A percentile compares a stretch with the other conserved stretches of the same genome.
phyloP scores from a whole-genome alignment of 1,140 invertebrate species.

The Diorhabda elongata region DNA sequence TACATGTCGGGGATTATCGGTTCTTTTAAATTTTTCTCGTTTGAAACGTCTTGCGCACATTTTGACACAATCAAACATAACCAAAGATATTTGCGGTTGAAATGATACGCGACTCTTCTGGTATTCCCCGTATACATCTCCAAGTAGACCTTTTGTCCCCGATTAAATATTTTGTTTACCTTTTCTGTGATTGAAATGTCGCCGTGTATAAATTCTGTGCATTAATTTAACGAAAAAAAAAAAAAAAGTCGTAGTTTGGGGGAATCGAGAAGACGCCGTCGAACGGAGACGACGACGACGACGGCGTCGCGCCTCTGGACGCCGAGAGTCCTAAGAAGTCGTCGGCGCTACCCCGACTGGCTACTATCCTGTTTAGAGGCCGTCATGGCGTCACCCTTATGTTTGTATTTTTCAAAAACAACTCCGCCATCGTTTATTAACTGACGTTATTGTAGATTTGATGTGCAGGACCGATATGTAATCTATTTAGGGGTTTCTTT shows the following conservation, averaged over 20 bases:
- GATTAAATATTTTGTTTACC: neutral
- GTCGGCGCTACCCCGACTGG: constrained; percentile 3
- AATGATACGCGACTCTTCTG: too few relatives aligned
- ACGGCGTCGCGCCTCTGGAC: constrained; percentile 32
- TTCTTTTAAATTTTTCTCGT: too few relatives aligned
- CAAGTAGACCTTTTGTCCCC: too few relatives aligned
- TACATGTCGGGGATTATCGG: too few relatives aligned
- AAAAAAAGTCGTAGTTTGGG: constrained; percentile 26
- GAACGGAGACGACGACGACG: constrained; percentile 11
- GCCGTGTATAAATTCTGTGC: constrained; percentile 20
- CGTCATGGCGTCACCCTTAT: constrained; percentile 29
- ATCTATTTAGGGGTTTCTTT: too few relatives aligned
- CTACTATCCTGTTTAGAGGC: neutral
- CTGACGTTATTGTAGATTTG: constrained; percentile 25
- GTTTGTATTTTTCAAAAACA: constrained; percentile 32
- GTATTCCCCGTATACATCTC: too few relatives aligned
- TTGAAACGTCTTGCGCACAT: too few relatives aligned
- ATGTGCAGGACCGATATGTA: neutral
- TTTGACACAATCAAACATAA: too few relatives aligned
- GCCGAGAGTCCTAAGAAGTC: constrained; percentile 34
- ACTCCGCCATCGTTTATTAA: constrained; percentile 31
- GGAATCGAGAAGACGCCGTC: constrained; percentile 23
- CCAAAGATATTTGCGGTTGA: too few relatives aligned
- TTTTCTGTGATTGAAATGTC: constrained; percentile 1
- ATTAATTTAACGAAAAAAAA: constrained; percentile 34